Evolutionary conservation across 2,113 vertebrate species (phyloP), one percentile per base, ranked within the genome.

Genomic region (Agelaius tricolor): DNA sequence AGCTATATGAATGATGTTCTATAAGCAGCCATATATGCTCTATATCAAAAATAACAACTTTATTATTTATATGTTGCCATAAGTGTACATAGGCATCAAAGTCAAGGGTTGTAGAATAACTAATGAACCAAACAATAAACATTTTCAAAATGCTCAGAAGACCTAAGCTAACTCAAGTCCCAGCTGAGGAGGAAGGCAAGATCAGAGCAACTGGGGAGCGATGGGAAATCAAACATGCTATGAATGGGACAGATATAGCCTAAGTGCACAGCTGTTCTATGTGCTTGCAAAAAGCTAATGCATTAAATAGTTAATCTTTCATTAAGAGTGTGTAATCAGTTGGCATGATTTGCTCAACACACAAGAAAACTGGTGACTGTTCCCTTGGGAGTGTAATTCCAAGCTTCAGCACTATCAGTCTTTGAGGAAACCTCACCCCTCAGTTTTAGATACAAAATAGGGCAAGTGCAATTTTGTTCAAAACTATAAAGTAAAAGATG

Each of bases 261-360:
- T 92, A 85, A 93, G 77, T 84, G 58, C 95, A 76, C 97, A 97
- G 96, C 96, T 97, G 96, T 90, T 92, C 57, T 41, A 51, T 89
- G 91, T 69, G 82, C 68, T 92, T 73, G 84, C 77, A 93, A 97
- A 96, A 95, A 87, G 76, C 84, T 91, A 96, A 97, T 94, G 94
- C 90, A 94, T 90, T 83, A 96, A 97, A 97, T 67, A 89, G 95
- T 97, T 97, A 98, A 97, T 94, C 95, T 91, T 96, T 97, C 94
- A 94, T 97, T 96, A 97, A 95, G 80, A 93, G 46, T 92, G 77
- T 95, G 87, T 89, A 97, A 97, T 97, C 94, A 96, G 66, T 91
- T 95, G 95, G 73, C 84, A 96, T 89, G 88, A 96, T 94, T 97
- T 96, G 66, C 78, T 96, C 91, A 71, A 63, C 41, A 74, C 95